Conservation (phyloP, 2,113 vertebrate genomes). For the Hippocampus mohnikei region DNA sequence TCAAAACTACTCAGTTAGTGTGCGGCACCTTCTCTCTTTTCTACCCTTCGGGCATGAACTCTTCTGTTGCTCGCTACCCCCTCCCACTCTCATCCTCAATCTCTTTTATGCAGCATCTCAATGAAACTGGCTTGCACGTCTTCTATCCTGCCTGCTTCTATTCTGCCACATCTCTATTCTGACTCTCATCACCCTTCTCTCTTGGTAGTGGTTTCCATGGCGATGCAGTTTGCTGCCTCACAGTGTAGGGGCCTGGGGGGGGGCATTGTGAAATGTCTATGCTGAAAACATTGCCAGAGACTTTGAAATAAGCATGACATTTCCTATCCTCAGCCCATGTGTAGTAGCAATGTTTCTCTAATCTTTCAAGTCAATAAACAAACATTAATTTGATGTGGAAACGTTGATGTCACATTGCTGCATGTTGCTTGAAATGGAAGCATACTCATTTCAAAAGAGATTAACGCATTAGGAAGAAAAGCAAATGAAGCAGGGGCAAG, state of each 20-base stretch:
- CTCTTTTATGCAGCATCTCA: conserved; percentile 8
- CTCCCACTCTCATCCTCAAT: neutral
- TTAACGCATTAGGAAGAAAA: neutral
- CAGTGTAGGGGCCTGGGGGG: conserved; percentile 45
- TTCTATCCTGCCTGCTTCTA: conserved; percentile 18
- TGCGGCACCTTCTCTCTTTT: conserved; percentile 24
- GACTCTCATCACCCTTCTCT: conserved; percentile 44
- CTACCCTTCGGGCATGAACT: conserved; percentile 35
- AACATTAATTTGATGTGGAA: conserved; percentile 21
- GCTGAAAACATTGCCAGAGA: conserved; percentile 49
- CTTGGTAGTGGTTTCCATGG: conserved; percentile 70
- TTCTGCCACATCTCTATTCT: neutral
- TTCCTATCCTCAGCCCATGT: conserved; percentile 35
- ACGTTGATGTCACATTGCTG: conserved; percentile 26
- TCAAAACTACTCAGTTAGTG: conserved; percentile 41
- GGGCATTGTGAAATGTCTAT: conserved; percentile 33
- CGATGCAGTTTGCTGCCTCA: conserved; percentile 63
- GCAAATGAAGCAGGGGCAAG: conserved; percentile 6
- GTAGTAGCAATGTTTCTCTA: conserved; percentile 27
- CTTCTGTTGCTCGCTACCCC: conserved; percentile 11
- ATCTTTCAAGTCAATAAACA: conserved; percentile 38
- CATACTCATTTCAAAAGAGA: neutral
- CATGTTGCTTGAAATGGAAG: conserved; percentile 24
- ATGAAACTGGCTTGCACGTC: conserved; percentile 13
- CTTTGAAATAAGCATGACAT: conserved; percentile 39